Percentiles rank a stretch among this genome's conserved stretches.
Evolutionary conservation across 2,888 invertebrate species (phyloP).

Genomic region (Agonopterix alstromeriana): DNA sequence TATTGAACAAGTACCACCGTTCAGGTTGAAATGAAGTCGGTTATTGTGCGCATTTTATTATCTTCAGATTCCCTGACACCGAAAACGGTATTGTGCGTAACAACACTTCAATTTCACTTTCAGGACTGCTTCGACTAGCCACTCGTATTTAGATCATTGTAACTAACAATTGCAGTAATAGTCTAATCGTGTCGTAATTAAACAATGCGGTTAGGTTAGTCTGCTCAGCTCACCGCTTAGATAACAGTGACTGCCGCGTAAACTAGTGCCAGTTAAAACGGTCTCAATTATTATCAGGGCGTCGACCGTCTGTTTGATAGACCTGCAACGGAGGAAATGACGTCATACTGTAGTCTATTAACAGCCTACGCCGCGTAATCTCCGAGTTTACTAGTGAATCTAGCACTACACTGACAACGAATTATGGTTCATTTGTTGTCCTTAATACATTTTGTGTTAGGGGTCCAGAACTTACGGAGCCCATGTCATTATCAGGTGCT

Average conservation of each 20-base stretch:
- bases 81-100: background rate
- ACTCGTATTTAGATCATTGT: background rate
- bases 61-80: background rate
- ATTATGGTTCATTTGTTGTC: no score
- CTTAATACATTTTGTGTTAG: no score
- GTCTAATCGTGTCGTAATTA: no score
- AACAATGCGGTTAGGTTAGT: no score
- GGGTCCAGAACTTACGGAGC: no score
- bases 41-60: no score
- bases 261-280: constrained; percentile 15
- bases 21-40: no score
- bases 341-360: constrained; percentile 19
- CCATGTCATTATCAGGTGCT: no score
- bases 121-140: background rate
- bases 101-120: background rate
- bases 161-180: background rate
- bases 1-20: no score
- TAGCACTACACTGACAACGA: no score
- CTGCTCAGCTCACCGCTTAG: background rate
- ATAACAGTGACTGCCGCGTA: constrained; percentile 1
- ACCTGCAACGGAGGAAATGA: constrained; percentile 21
- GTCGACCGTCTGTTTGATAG: constrained; percentile 11
- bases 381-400: no score
- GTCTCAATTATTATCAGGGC: constrained; percentile 18
- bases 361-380: background rate